Evolutionary conservation across 2,888 invertebrate species (phyloP), one percentile per base, ranked within the genome.

Genomic region (Gastracanthus pulcherrimus): DNA sequence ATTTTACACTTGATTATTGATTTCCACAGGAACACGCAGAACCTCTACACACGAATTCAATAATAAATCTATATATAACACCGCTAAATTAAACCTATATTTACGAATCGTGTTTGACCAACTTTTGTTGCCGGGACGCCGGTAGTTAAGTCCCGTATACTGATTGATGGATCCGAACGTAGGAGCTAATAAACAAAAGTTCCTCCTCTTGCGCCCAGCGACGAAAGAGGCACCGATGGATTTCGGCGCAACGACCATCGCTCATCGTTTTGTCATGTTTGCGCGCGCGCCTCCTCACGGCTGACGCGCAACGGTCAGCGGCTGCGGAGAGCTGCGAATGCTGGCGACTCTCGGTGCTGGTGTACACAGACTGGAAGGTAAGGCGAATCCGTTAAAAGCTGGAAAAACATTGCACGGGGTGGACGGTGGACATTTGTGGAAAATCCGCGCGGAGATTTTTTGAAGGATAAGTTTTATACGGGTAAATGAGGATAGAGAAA

Each of bases 211-310:
- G 11, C 1, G n/a, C n/a, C n/a, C 55, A 48, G 34, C 60, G 62
- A 0, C 3, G 29, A 48, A 19, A 48, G 19, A 48, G 48, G 19
- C 19, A n/a, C n/a, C n/a, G n/a, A n/a, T 38, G 38, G 31, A 70
- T 77, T 62, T 51, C 38, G 38, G 16, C 3, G 1, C 23, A 41
- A 19, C 45, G 41, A 60, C 51, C 48, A 77, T 77, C 77, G 70
- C 48, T 77, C 77, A 71, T 48, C 60, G 70, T 48, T 45, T 48
- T 70, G 77, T 70, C 77, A 77, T 77, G 70, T 77, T 77, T 70
- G 26, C 66, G 13, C 34, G 29, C 34, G 29, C 4, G n/a, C n/a
- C n/a, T n/a, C n/a, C n/a, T n/a, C n/a, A n/a, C n/a, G n/a, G n/a
- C n/a, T n/a, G n/a, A n/a, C n/a, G n/a, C n/a, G n/a, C 55, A 55